Conservation (phyloP, 2,797 vertebrate species). For the Macropus fuliginosus region DNA sequence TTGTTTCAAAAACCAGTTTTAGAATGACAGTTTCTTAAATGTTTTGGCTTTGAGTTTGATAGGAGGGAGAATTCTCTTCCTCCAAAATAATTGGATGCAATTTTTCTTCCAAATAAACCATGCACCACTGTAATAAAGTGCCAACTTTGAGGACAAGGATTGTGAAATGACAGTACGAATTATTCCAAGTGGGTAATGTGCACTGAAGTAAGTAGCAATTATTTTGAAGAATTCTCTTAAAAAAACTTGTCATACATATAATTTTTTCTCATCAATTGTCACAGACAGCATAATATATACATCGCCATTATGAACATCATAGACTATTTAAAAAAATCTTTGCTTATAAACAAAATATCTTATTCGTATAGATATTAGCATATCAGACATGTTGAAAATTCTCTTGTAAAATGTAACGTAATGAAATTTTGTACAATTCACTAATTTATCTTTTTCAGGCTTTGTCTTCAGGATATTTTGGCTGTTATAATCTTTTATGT, state of each 20-base stretch:
- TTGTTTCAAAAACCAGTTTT: slow-evolving; percentile 60
- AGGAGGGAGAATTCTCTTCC: slow-evolving; percentile 30
- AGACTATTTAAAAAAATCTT: slow-evolving; percentile 54
- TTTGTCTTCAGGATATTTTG: slow-evolving; percentile 40
- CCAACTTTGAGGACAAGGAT: slow-evolving; percentile 43
- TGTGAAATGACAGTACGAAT: slow-evolving; percentile 40
- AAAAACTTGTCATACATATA: slow-evolving; percentile 41
- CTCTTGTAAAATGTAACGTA: slow-evolving; percentile 31
- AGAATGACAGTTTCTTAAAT: slow-evolving; percentile 1
- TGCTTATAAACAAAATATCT: slow-evolving; percentile 54
- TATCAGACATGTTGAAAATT: slow-evolving; percentile 29
- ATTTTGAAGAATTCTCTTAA: slow-evolving; percentile 43
- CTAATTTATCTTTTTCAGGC: neutral
- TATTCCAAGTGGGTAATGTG: slow-evolving; percentile 24
- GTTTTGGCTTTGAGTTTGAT: slow-evolving; percentile 25
- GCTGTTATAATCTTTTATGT: slow-evolving; percentile 41
- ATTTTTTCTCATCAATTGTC: slow-evolving; percentile 35
- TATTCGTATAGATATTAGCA: slow-evolving; percentile 15
- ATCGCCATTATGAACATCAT: slow-evolving; percentile 7
- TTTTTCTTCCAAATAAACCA: slow-evolving; percentile 66
- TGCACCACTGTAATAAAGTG: slow-evolving; percentile 20
- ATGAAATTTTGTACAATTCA: slow-evolving; percentile 16
- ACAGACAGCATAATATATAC: slow-evolving; percentile 2
- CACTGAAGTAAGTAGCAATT: slow-evolving; percentile 40
- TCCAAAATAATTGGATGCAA: slow-evolving; percentile 43